Evolutionary conservation across 2,113 vertebrate species (phyloP).

Genomic region (Sitta europaea): DNA sequence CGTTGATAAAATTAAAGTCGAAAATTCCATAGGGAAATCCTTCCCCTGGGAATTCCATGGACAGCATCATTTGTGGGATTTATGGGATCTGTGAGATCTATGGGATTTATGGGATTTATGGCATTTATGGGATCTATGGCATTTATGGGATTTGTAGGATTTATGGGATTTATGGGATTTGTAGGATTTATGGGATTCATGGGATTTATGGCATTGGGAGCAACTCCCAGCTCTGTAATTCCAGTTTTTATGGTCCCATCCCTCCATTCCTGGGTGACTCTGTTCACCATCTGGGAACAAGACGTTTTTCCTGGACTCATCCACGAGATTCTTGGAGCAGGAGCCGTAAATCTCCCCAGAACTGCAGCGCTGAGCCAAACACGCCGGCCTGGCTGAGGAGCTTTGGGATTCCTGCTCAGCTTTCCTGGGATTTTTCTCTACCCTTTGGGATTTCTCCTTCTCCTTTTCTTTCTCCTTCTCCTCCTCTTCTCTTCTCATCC

Average conservation of each 20-base stretch:
- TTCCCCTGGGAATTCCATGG: too few species aligned
- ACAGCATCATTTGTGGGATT: too few species aligned
- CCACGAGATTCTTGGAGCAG: not conserved
- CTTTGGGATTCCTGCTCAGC: not conserved
- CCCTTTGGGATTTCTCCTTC: not conserved
- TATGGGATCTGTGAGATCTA: too few species aligned
- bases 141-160: too few species aligned
- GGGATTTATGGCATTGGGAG: too few species aligned
- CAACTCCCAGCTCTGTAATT: not conserved
- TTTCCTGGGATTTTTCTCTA: not conserved
- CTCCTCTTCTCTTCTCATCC: too few species aligned
- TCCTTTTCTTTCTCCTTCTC: accelerated
- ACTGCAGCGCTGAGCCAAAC: not conserved
- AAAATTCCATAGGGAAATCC: too few species aligned
- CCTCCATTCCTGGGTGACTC: not conserved
- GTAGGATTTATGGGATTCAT: not conserved
- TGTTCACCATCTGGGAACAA: not conserved
- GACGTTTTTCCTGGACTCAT: not conserved
- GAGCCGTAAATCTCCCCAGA: not conserved
- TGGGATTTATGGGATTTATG: too few species aligned
- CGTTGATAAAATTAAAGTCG: too few species aligned
- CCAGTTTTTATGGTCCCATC: not conserved
- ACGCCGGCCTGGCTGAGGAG: not conserved
- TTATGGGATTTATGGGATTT: too few species aligned
- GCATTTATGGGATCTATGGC: too few species aligned